phyloP scores from a whole-genome alignment of 2,113 vertebrate genomes.

The Podilymbus podiceps region DNA sequence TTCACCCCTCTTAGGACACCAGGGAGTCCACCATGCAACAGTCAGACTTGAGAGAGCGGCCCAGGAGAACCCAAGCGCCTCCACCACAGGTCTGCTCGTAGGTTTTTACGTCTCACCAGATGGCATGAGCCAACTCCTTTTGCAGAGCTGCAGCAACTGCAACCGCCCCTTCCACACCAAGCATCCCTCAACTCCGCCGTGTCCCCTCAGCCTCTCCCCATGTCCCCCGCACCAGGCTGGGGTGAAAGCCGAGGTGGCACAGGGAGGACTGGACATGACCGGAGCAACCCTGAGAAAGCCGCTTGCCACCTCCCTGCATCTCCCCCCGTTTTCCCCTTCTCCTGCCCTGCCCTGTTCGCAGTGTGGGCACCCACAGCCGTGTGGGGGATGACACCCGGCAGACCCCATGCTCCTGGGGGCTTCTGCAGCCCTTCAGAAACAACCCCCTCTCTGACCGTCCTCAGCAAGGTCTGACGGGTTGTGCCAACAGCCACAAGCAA shows the following conservation, averaged over 20 bases:
- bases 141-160: background rate
- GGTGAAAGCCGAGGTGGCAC: background rate
- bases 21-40: background rate
- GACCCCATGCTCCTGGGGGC: background rate
- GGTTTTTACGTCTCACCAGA: background rate
- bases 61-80: background rate
- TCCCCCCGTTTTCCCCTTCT: background rate
- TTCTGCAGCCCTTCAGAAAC: background rate
- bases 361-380: background rate
- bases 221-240: background rate
- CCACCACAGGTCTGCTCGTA: fast-evolving
- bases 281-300: background rate
- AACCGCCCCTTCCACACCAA: background rate
- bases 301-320: background rate
- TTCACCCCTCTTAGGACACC: background rate
- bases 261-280: background rate
- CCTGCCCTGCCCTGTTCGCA: background rate
- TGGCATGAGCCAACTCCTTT: background rate
- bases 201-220: background rate
- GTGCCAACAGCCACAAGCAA: background rate
- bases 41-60: background rate
- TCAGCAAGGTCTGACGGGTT: background rate
- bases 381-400: background rate
- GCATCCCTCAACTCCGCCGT: background rate
- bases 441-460: fast-evolving